These are phyloP conservation scores for Lepidurus apus DNA, from an alignment of 1,140 invertebrate genomes.

Conservation along the genomic window DNA sequence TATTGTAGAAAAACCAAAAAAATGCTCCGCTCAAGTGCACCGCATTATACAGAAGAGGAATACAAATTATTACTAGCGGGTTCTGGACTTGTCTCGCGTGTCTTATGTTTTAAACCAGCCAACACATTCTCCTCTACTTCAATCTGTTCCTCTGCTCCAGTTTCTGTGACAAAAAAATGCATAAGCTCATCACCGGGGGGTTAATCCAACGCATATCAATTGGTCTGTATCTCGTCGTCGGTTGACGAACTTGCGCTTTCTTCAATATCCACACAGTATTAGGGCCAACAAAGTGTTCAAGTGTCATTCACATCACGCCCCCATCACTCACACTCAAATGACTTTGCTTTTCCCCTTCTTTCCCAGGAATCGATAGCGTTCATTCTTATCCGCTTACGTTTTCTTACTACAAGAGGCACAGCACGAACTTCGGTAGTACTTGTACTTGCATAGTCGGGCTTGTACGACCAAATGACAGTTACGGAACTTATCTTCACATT, in stretches of 20 bases:
- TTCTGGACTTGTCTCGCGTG: not conserved
- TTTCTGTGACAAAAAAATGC: slow-evolving; percentile 3
- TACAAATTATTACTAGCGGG: slow-evolving; percentile 7
- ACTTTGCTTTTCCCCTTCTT: not conserved
- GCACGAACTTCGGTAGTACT: slow-evolving; percentile 71
- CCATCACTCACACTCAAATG: not conserved
- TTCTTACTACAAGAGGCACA: slow-evolving; percentile 58
- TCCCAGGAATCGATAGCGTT: not conserved
- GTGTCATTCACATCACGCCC: not conserved
- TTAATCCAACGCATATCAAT: not conserved
- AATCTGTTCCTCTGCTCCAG: not conserved
- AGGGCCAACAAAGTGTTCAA: slow-evolving; percentile 12
- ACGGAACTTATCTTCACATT: slow-evolving; percentile 64
- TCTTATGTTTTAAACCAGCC: not conserved
- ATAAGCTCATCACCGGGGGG: slow-evolving; percentile 18
- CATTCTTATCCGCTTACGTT: slow-evolving; percentile 21
- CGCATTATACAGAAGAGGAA: slow-evolving; percentile 5
- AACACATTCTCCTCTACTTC: not conserved
- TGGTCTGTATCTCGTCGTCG: not conserved
- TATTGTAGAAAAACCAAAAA: not conserved
- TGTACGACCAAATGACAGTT: slow-evolving; percentile 71
- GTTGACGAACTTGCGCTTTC: not conserved
- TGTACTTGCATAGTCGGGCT: slow-evolving; percentile 70
- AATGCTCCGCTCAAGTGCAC: not conserved
- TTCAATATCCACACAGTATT: not conserved